phyloP scores from a whole-genome alignment of 2,888 invertebrate genomes.

The Petrolisthes cinctipes region DNA sequence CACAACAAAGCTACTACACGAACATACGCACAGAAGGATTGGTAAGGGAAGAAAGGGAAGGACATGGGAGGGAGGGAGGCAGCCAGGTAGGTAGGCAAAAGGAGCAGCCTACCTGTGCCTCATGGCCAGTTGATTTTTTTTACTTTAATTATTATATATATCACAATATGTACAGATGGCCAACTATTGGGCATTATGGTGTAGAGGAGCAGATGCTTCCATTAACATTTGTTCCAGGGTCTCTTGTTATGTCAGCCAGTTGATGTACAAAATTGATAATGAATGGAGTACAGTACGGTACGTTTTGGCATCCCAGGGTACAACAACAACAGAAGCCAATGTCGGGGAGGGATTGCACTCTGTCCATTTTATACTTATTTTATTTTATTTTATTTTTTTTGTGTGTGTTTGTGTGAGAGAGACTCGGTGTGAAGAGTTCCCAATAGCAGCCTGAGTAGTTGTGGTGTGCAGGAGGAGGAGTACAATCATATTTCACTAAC shows the following conservation, averaged over 20 bases:
- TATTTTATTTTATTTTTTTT: slow-evolving; percentile 11
- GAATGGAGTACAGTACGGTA: background rate
- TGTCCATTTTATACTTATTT: background rate
- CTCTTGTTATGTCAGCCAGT: slow-evolving; percentile 35
- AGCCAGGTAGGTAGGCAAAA: slow-evolving; percentile 13
- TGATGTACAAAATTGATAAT: background rate
- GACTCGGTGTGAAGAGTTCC: slow-evolving; percentile 35
- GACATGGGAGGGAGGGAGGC: slow-evolving; percentile 18
- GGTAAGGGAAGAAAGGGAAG: background rate
- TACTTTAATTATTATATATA: slow-evolving; percentile 21
- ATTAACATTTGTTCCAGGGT: slow-evolving; percentile 23
- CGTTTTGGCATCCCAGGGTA: slow-evolving; percentile 5
- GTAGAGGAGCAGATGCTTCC: slow-evolving; percentile 31
- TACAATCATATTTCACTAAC: slow-evolving; percentile 50
- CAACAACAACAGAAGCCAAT: slow-evolving; percentile 3
- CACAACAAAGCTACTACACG: slow-evolving; percentile 58
- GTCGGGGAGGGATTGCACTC: background rate
- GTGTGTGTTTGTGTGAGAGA: slow-evolving; percentile 12
- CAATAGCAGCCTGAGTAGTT: slow-evolving; percentile 56
- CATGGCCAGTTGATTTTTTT: slow-evolving; percentile 29
- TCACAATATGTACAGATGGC: slow-evolving; percentile 51
- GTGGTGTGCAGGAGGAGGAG: slow-evolving; percentile 39
- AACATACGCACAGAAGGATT: slow-evolving; percentile 40
- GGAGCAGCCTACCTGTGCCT: slow-evolving; percentile 19
- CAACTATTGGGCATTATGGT: slow-evolving; percentile 34